Evolutionary conservation across 1,140 invertebrate species (phyloP), one percentile per base, ranked within the genome.

Genomic region (Neodiprion fabricii): DNA sequence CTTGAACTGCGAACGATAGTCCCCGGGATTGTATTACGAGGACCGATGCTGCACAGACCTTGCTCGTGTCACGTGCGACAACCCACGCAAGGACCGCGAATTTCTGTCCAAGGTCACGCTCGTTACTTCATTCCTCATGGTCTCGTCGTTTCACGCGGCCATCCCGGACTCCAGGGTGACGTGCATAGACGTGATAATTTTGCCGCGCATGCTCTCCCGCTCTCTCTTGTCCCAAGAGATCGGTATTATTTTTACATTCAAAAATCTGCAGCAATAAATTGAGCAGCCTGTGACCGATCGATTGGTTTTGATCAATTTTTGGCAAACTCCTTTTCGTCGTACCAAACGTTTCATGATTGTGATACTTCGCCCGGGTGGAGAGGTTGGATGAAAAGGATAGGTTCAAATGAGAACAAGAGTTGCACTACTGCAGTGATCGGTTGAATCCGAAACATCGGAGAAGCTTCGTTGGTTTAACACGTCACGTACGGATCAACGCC

Each of bases 91-190:
- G 53, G 53, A 61, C 53, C 53, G 53, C 53, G 53, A 61, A 61
- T 61, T 61, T 61, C 11, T 5, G 11, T 61, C 53, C 53, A 61
- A 61, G 53, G 53, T 61, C 53, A 61, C 53, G 5, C 53, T 61
- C 53, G n/a, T 61, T 61, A 61, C 53, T 61, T 61, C 53, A 61
- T 61, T 61, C 53, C 8, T 61, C 53, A 14, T 61, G n/a, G n/a
- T 17, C 53, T 61, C 5, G 4, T 12, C 53, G 28, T 40, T 5
- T 40, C 28, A 14, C 4, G 8, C n/a, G 53, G 7, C 53, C 53
- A 61, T 17, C 5, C 53, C 53, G n/a, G 53, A 61, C 11, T 61
- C 53, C n/a, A 61, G 53, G n/a, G 53, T 12, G 53, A 61, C 4
- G 53, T 5, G 53, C 28, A 17, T 17, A 21, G 1, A 53, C 50